Evolutionary conservation across 2,888 invertebrate species (phyloP), one percentile per base, ranked within the genome.

Genomic region (Onthophagus sagittarius): DNA sequence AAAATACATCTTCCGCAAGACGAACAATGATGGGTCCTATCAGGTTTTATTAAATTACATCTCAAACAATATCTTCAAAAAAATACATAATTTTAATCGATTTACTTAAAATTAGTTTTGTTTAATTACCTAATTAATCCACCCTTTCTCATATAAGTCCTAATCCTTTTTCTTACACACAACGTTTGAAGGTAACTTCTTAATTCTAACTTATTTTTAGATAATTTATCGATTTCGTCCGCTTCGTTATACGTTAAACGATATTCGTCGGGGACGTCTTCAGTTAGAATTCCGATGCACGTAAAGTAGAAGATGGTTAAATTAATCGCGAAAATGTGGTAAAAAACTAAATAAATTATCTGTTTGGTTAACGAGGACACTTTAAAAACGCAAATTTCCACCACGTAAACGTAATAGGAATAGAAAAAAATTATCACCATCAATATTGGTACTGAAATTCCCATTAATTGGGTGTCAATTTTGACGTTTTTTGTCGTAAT

Each of bases 21-120:
- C 0, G 79, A 77, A 76, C 83, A 83, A 71, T 83, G 83, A 53
- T 82, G 83, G 0, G 82, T 79, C 71, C 83, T 77, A 70, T 83
- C 83, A 0, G 83, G 83, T 75, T 83, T 83, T 31, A 82, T 79
- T 6, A 77, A 77, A 71, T 76, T 78, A 71, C 82, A 82, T 31
- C 71, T 75, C 33, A 73, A 72, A 73, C 83, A 83, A 73, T 80
- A 83, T 64, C 81, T 80, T 74, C n/a, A 73, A 72, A 72, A 33
- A 23, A 23, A 23, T 31, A 53, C 39, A 2, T 53, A 53, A 2
- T 9, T 9, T 53, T 53, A 53, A 53, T 53, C 6, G 6, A 53
- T 53, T 53, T 53, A 39, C 9, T 32, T n/a, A 3, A 64, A 71
- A 71, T 39, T 15, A 5, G 2, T 14, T 11, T n/a, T 0, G 11